Base-by-base conservation (phyloP, 1,140 invertebrate genomes). In the Drosophila repleta region DNA sequence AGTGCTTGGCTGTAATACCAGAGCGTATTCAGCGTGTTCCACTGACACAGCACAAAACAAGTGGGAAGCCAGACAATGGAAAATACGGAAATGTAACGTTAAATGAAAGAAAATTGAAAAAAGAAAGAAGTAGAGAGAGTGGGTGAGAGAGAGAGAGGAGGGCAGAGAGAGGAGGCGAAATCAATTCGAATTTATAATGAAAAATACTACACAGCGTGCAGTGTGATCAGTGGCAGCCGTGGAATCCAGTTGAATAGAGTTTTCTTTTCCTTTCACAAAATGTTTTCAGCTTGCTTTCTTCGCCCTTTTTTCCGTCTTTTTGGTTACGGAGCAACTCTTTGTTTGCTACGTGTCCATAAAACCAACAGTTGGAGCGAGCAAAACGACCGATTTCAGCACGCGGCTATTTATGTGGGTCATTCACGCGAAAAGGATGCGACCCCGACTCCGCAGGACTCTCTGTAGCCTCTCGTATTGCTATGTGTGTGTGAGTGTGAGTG, bases 331-430 rank as follows among this genome's bases (percentile, higher is more conserved):
- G 11, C 65, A 62, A 55, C 57, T 61, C 53, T 51, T 70, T 76
- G 63, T 81, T 76, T 56, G 65, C 29, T 78, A 78, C 79, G 79
- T 83, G 79, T 71, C 71, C 74, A 83, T 83, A 75, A 65, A 66
- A 67, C 55, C 52, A 49, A 66, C 53, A 66, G 41, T 35, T 46
- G 51, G 41, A 21, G 56, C 26, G 26, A 45, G 56, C 61, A 39
- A 24, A 66, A 15, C 45, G 56, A 67, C 43, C 64, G 55, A 67
- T 58, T 58, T 51, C 65, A 68, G 57, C 77, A 80, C 46, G 79
- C 79, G 71, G 79, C 79, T 83, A 76, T 83, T 83, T 83, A 83
- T 83, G 79, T 76, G 79, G 79, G 72, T 83, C 71, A 83, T 83
- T 76, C 79, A 78, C 74, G 71, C 79, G 58, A 67, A 76, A 70